These are phyloP conservation scores for Saguinus midas DNA, from an alignment of 2,113 vertebrate species.

Conservation along the genomic window DNA sequence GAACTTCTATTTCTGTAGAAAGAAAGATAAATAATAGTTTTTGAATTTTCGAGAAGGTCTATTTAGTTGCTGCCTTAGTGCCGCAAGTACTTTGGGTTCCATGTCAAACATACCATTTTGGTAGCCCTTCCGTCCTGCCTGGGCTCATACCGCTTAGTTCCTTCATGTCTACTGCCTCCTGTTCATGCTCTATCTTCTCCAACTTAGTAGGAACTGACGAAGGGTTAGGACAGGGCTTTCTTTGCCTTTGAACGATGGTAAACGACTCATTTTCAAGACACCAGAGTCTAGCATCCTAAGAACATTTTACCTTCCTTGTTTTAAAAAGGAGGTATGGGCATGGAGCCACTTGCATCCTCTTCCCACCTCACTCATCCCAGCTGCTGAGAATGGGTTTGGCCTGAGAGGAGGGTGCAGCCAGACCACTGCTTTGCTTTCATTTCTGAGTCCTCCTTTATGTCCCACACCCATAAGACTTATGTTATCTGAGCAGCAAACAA, in stretches of 20 bases:
- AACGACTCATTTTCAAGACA: neutral
- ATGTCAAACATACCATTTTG: neutral
- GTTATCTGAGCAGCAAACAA: neutral
- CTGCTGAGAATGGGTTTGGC: too few relatives aligned
- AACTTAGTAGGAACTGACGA: neutral
- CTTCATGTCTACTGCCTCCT: neutral
- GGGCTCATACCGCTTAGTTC: neutral
- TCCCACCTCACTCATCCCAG: neutral
- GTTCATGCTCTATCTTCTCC: neutral
- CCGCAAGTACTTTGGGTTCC: neutral
- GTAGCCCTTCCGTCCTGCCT: neutral
- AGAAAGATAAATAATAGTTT: conserved; percentile 3
- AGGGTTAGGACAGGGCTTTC: neutral
- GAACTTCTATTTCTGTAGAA: neutral
- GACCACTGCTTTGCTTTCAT: neutral
- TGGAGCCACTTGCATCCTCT: neutral
- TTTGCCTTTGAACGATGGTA: neutral
- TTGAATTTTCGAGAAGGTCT: neutral
- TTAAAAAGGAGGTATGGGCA: neutral
- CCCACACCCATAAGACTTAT: neutral
- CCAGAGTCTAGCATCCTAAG: too few relatives aligned
- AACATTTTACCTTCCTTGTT: neutral
- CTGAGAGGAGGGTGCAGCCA: neutral
- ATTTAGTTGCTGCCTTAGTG: neutral
- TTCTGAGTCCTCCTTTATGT: neutral